These are phyloP conservation scores for Erpornis zantholeuca DNA, from an alignment of 2,113 vertebrate species.

Conservation along the genomic window DNA sequence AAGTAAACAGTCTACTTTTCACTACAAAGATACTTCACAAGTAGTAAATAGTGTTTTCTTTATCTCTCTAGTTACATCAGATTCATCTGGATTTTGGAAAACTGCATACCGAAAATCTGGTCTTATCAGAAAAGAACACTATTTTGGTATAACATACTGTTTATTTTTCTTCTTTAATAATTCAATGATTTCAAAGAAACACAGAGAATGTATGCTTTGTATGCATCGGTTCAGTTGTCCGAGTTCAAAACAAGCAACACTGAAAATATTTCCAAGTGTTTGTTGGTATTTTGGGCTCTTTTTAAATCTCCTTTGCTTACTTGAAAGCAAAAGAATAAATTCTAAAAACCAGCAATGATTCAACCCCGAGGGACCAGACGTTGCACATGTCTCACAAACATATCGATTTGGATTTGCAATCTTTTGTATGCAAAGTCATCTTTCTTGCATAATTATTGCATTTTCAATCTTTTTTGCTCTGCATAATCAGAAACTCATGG, in stretches of 20 bases:
- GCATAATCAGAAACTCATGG: neutral
- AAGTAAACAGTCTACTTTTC: neutral
- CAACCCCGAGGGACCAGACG: neutral
- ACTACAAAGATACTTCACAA: slow-evolving; percentile 3
- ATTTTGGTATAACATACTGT: neutral
- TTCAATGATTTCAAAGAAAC: neutral
- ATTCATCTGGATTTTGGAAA: neutral
- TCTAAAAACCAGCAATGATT: neutral
- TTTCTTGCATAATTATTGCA: neutral
- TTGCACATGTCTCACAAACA: neutral
- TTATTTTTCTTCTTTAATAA: neutral
- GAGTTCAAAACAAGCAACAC: neutral
- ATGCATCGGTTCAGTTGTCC: neutral
- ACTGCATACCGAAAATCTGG: neutral
- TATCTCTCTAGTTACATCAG: neutral
- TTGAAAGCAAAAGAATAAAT: neutral
- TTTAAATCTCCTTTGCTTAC: neutral
- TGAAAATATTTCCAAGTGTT: neutral
- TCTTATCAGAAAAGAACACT: neutral
- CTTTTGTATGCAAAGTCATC: neutral
- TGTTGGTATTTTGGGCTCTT: neutral
- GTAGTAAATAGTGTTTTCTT: neutral
- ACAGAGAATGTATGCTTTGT: neutral
- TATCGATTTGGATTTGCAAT: neutral
- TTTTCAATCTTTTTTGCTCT: slow-evolving; percentile 2